Conservation (phyloP, 2,797 vertebrate species). For the Benthosema pterotum region DNA sequence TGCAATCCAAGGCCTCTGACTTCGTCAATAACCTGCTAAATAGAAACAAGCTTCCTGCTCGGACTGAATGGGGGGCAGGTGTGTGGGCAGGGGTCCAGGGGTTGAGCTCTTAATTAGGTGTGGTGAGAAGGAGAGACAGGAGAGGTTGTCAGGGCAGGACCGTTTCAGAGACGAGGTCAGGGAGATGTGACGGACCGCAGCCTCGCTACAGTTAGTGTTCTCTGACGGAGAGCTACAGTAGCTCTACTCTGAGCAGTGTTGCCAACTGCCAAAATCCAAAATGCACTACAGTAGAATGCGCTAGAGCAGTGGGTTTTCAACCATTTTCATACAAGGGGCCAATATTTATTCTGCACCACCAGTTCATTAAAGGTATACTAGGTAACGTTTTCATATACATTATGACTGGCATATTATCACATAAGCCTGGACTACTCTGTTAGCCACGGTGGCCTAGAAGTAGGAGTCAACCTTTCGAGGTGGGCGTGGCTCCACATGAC, state of each 20-base stretch:
- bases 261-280: conserved; percentile 35
- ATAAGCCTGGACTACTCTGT: too few species aligned
- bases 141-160: conserved; percentile 59
- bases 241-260: conserved; percentile 48
- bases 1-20: conserved; percentile 21
- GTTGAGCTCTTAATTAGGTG: conserved; percentile 75
- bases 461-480: too few species aligned
- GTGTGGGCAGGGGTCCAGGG: conserved; percentile 52
- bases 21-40: conserved; percentile 59
- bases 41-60: conserved; percentile 27
- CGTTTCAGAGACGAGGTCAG: conserved; percentile 55
- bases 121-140: conserved; percentile 53
- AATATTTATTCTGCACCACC: too few species aligned
- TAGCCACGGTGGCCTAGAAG: too few species aligned
- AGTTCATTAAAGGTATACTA: too few species aligned
- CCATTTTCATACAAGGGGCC: too few species aligned
- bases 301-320: too few species aligned
- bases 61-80: conserved; percentile 45
- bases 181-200: conserved; percentile 58
- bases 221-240: conserved; percentile 50
- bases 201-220: conserved; percentile 63
- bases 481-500: too few species aligned
- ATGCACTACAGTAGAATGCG: too few species aligned
- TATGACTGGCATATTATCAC: too few species aligned
- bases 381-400: too few species aligned